Evolutionary conservation across 2,888 invertebrate genomes (phyloP).

Genomic region (Rosalia funebris): DNA sequence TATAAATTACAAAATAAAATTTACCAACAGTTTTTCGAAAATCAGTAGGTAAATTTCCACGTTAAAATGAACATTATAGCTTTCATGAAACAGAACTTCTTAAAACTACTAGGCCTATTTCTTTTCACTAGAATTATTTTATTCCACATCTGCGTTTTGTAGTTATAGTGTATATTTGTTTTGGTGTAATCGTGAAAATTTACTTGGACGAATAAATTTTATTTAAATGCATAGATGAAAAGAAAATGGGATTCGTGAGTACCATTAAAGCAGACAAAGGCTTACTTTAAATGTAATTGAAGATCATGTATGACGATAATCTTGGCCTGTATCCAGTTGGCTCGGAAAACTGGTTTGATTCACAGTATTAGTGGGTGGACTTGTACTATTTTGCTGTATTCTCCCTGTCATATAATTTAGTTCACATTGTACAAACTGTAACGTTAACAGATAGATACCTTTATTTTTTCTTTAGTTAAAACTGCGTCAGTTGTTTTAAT

Average conservation of each 20-base stretch:
- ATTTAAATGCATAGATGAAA: slow-evolving; percentile 35
- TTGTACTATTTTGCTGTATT: slow-evolving; percentile 25
- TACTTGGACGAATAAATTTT: slow-evolving; percentile 10
- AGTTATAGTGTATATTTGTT: too few relatives aligned
- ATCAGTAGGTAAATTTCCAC: too few relatives aligned
- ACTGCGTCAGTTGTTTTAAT: too few relatives aligned
- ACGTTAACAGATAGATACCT: background rate
- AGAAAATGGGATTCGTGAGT: slow-evolving; percentile 37
- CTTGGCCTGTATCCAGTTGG: slow-evolving; percentile 42
- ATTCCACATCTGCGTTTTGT: too few relatives aligned
- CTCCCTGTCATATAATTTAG: slow-evolving; percentile 24
- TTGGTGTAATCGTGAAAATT: too few relatives aligned
- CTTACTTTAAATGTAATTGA: slow-evolving; percentile 44
- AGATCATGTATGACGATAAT: slow-evolving; percentile 37
- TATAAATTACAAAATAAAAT: too few relatives aligned
- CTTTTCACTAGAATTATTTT: too few relatives aligned
- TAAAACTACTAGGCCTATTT: too few relatives aligned
- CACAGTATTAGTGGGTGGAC: slow-evolving; percentile 28
- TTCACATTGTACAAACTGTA: slow-evolving; percentile 1
- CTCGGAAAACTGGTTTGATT: slow-evolving; percentile 19
- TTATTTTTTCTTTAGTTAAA: too few relatives aligned
- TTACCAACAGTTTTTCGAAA: too few relatives aligned
- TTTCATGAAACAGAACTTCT: too few relatives aligned
- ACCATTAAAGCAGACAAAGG: slow-evolving; percentile 41
- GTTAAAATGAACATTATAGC: too few relatives aligned